A percentile compares a stretch with the other conserved stretches of the same genome.
These are phyloP conservation scores for Sphenodon punctatus DNA, from an alignment of 2,797 vertebrate species.

Conservation along the genomic window DNA sequence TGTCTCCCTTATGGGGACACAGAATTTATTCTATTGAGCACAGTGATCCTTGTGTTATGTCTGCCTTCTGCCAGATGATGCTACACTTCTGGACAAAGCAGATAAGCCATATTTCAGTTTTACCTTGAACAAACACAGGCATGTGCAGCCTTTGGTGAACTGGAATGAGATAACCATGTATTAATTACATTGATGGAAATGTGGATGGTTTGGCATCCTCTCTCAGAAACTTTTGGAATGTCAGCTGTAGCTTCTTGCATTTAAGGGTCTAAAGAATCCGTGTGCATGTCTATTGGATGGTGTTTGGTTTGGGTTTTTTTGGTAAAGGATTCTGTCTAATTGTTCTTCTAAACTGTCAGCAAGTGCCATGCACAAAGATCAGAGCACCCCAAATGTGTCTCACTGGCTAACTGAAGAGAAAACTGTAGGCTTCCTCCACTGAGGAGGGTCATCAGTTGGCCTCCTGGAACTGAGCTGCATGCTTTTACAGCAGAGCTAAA, in stretches of 20 bases:
- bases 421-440: not conserved
- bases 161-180: too few relatives aligned
- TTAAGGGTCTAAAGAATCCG: too few relatives aligned
- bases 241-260: too few relatives aligned
- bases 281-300: not conserved
- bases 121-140: not conserved
- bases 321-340: too few relatives aligned
- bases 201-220: too few relatives aligned
- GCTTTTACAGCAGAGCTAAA: not conserved
- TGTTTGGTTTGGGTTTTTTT: too few relatives aligned
- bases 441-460: not conserved
- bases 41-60: not conserved
- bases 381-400: not conserved
- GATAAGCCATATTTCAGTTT: not conserved
- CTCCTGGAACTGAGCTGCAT: not conserved
- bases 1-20: not conserved
- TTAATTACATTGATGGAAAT: too few relatives aligned
- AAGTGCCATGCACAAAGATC: not conserved
- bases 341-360: not conserved
- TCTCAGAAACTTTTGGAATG: too few relatives aligned
- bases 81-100: not conserved
- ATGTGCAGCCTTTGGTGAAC: too few relatives aligned
- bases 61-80: not conserved
- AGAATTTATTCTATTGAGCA: not conserved
- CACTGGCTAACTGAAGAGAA: not conserved